Base-by-base conservation (phyloP, 1,140 invertebrate genomes). In the Vollenhovia emeryi region DNA sequence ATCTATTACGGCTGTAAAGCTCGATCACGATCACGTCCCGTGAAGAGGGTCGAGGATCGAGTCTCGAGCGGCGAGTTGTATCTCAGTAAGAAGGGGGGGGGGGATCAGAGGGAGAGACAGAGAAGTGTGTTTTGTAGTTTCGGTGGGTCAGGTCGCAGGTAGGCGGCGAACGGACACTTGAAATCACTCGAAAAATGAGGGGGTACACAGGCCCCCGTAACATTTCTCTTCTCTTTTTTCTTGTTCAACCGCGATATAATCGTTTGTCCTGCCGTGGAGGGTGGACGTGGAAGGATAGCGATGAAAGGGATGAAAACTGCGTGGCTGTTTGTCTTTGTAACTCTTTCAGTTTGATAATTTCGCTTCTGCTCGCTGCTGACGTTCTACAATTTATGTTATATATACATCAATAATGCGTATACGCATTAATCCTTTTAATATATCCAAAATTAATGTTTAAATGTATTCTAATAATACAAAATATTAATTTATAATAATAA, bases 121-220 rank as follows among this genome's bases (percentile, higher is more conserved):
- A 82, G 68, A 66, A 57, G 52, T 43, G 64, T 27, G 85, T 87
- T 87, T 79, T 62, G 80, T 90, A 84, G 88, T 82, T 43, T 87
- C 80, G 74, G 68, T 68, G 78, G 86, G 52, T 79, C 84, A 87
- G 75, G 71, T 73, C 71, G 86, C 89, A 91, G 89, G 89, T 90
- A 91, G 86, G 60, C 55, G 55, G 52, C 2, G 13, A 89, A 36
- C 43, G 66, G 80, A 57, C 89, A 45, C 62, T 80, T 90, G n/a
- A 73, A 90, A 90, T 91, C 87, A 87, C 55, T 89, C 82, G 84
- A 91, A 87, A 90, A 91, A 90, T 90, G 76, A 91, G 86, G 71
- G 85, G 85, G 50, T 82, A 78, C 59, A 64, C 59, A 57, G 66
- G 50, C 64, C 69, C 45, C 57, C 50, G 76, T 76, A 87, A 85